Base-by-base conservation (phyloP, 2,888 invertebrate species). In the Emmelina monodactyla region DNA sequence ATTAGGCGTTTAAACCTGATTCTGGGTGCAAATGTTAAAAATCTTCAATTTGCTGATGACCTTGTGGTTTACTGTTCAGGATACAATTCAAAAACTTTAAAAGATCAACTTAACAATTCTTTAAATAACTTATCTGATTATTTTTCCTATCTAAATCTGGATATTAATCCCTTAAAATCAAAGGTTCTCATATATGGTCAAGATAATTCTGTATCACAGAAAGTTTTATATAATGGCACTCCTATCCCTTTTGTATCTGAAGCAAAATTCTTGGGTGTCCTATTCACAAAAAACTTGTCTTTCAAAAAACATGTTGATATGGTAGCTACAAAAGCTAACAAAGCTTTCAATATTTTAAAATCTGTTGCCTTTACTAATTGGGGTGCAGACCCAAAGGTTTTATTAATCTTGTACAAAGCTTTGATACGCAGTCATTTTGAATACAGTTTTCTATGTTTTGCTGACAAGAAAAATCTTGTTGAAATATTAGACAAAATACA, bases 11-110 rank as follows among this genome's bases (percentile, higher is more conserved):
- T 44, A 28, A 42, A 39, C 31, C 28, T 25, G 2, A 34, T 41
- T 14, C 22, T 43, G 9, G 41, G 40, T 11, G 16, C 38, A 14
- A 28, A 33, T 2, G 33, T 41, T 11, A 38, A 22, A 28, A 44
- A 41, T 14, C 15, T 41, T 14, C 39, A 44, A 34, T 40, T 35
- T 34, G 35, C 38, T 12, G 37, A 38, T 35, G 40, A 42, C 32
- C 22, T 40, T 10, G 33, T 14, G 10, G 32, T 32, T 9, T 32
- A 32, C 13, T n/a, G 12, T 11, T 22, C 22, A 19, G 28, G 12
- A 11, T 15, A 31, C 1, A 16, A 33, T 13, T 3, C 15, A 11
- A 14, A 5, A n/a, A 12, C 14, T n/a, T 10, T 22, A n/a, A 19
- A 5, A 10, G 5, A 3, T 14, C 31, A 14, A 22, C 12, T 34